These are phyloP conservation scores for Brotula barbata DNA, from an alignment of 2,797 vertebrate species.

Conservation along the genomic window DNA sequence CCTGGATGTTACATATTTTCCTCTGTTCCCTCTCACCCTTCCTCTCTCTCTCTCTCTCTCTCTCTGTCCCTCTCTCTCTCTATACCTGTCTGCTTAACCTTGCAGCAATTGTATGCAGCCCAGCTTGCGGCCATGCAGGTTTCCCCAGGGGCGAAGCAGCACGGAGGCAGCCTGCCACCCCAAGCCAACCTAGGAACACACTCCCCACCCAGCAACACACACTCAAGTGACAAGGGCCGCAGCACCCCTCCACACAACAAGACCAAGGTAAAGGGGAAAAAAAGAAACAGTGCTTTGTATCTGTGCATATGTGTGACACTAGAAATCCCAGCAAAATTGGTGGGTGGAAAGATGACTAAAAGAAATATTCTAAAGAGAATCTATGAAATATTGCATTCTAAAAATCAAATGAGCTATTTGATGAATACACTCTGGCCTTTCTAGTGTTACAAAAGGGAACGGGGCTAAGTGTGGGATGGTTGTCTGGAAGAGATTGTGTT, in stretches of 20 bases:
- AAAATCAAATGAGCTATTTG: neutral
- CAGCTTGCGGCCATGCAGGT: constrained; percentile 99
- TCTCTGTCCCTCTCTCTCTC: constrained; percentile 24
- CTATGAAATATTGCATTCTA: neutral
- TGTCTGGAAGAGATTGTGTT: constrained; percentile 15
- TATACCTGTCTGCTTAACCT: constrained; percentile 44
- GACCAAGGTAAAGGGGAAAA: constrained; percentile 86
- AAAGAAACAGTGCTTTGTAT: neutral
- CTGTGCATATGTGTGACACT: constrained; percentile 18
- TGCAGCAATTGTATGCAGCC: constrained; percentile 96
- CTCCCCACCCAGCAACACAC: constrained; percentile 90
- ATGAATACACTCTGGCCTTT: constrained; percentile 34
- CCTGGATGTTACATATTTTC: too few species aligned
- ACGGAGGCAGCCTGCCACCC: constrained; percentile 81
- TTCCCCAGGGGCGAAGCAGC: constrained; percentile 93
- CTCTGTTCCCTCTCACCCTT: neutral
- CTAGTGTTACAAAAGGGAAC: constrained; percentile 22
- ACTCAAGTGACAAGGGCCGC: constrained; percentile 91
- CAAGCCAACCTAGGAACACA: constrained; percentile 90
- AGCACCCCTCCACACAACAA: constrained; percentile 87
- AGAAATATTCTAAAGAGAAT: too few species aligned
- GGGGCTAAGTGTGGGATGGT: neutral
- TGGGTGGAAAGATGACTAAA: neutral
- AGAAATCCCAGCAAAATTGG: constrained; percentile 33
- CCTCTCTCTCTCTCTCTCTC: constrained; percentile 23